phyloP scores from a whole-genome alignment of 2,113 vertebrate genomes.

The Tragelaphus imberbis region DNA sequence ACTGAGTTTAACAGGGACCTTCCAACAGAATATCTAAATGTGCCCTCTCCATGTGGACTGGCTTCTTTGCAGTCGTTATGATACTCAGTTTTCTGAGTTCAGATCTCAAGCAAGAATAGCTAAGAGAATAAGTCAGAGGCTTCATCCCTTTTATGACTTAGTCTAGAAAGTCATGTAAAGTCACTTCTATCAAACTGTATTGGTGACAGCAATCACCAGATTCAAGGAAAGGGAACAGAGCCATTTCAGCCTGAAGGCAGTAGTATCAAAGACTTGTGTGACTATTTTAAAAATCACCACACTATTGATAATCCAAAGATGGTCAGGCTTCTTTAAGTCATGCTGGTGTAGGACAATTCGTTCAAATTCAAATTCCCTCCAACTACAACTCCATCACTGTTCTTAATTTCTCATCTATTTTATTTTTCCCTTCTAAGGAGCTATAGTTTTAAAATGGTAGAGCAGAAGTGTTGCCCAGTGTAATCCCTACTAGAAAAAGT shows the following conservation, averaged over 20 bases:
- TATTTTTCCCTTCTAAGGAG: not conserved
- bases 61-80: not conserved
- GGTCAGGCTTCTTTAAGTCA: not conserved
- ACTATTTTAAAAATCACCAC: not conserved
- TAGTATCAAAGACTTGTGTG: not conserved
- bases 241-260: not conserved
- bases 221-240: not conserved
- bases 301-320: not conserved
- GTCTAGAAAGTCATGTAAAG: not conserved
- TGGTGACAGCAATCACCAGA: not conserved
- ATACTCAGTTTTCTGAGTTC: not conserved
- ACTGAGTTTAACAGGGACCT: not conserved
- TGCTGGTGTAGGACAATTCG: not conserved
- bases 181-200: not conserved
- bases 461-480: not conserved
- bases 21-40: not conserved
- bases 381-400: not conserved
- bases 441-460: not conserved
- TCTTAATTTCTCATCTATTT: not conserved
- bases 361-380: not conserved
- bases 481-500: not conserved
- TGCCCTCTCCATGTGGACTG: not conserved
- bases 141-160: not conserved
- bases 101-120: not conserved
- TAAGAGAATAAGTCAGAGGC: not conserved